Conservation (phyloP, 2,113 vertebrate species). For the Percopsis transmontana region DNA sequence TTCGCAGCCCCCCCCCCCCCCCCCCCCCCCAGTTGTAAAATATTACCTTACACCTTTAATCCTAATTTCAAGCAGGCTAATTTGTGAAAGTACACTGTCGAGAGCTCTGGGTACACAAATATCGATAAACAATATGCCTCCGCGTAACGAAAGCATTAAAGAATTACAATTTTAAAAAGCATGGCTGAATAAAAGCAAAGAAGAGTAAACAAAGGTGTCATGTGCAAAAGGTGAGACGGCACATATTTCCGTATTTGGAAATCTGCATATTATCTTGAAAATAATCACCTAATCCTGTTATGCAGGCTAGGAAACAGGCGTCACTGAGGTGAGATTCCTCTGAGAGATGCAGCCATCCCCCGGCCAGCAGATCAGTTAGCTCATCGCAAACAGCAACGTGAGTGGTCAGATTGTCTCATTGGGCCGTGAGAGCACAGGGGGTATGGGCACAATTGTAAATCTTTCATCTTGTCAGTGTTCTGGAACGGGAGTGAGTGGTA, state of each 20-base stretch:
- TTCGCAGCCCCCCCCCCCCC: too few species aligned
- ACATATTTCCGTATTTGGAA: constrained; percentile 42
- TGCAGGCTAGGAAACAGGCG: constrained; percentile 46
- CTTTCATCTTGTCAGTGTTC: constrained; percentile 53
- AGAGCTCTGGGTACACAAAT: too few species aligned
- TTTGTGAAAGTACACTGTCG: neutral
- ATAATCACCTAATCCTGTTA: constrained; percentile 60
- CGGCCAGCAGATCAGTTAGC: constrained; percentile 49
- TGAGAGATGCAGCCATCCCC: constrained; percentile 41
- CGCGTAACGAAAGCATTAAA: neutral
- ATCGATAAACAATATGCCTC: neutral
- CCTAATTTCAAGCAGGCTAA: constrained; percentile 7
- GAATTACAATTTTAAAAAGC: neutral
- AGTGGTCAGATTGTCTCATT: constrained; percentile 68
- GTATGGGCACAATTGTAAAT: constrained; percentile 63
- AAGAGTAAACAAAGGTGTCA: constrained; percentile 8
- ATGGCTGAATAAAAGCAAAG: neutral
- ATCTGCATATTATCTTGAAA: constrained; percentile 53
- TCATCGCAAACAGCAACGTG: constrained; percentile 56
- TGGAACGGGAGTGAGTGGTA: constrained; percentile 49
- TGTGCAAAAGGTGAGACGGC: constrained; percentile 11
- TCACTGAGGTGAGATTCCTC: constrained; percentile 45
- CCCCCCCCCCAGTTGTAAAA: too few species aligned
- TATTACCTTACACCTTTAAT: too few species aligned
- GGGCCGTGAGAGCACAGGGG: constrained; percentile 50